These are phyloP conservation scores for Caranx ignobilis DNA, from an alignment of 2,113 vertebrate genomes.

Conservation along the genomic window DNA sequence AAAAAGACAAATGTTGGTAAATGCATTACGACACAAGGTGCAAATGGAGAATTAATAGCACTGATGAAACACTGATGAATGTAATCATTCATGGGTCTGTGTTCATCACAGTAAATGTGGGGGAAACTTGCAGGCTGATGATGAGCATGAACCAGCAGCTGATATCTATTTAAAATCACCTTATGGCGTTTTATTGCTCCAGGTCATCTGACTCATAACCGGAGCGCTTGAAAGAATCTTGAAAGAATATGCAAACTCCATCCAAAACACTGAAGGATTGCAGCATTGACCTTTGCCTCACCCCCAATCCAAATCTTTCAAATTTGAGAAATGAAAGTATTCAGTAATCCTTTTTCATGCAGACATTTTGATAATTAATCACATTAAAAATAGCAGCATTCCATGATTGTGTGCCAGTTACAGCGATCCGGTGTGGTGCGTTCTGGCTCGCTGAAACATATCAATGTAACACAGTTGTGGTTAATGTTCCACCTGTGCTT, in stretches of 20 bases:
- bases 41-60: not conserved
- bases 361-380: not conserved
- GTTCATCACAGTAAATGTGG: not conserved
- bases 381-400: slow-evolving; percentile 13
- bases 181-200: not conserved
- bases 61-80: not conserved
- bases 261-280: not conserved
- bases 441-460: slow-evolving; percentile 5
- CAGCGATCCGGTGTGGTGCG: slow-evolving; percentile 1
- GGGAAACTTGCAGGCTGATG: not conserved
- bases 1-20: not conserved
- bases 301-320: not conserved
- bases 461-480: slow-evolving; percentile 2
- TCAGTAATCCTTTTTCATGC: slow-evolving; percentile 2
- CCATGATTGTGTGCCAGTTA: not conserved
- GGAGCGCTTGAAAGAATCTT: not conserved
- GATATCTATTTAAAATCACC: not conserved
- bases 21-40: not conserved
- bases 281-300: not conserved
- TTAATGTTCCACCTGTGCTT: slow-evolving; percentile 40
- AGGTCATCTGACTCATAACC: not conserved
- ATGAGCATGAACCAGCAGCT: not conserved
- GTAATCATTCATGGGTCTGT: not conserved
- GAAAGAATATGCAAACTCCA: not conserved
- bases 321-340: not conserved